These are phyloP conservation scores for Drosophila limbata DNA, from an alignment of 2,888 invertebrate species.

Conservation along the genomic window DNA sequence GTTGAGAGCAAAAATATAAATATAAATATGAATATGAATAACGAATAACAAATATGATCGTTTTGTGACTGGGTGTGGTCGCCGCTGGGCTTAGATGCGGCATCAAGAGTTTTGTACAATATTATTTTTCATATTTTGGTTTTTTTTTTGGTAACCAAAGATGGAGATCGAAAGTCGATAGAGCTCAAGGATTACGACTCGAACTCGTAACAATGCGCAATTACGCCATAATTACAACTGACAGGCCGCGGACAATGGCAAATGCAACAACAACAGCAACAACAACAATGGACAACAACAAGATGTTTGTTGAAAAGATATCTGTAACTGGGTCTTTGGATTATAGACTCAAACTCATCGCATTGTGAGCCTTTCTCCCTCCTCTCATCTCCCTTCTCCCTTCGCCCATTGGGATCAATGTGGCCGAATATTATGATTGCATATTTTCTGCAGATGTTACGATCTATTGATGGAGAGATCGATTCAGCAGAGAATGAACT, in stretches of 20 bases:
- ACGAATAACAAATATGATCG: constrained; percentile 2
- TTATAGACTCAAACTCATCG: constrained; percentile 20
- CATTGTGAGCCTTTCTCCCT: constrained; percentile 20
- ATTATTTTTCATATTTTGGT: not conserved
- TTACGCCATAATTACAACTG: constrained; percentile 73
- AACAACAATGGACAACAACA: constrained; percentile 29
- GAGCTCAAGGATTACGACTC: constrained; percentile 32
- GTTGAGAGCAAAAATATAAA: not conserved
- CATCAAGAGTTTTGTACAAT: constrained; percentile 8
- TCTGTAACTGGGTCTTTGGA: constrained; percentile 49
- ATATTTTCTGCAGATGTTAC: constrained; percentile 67
- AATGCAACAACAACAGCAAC: constrained; percentile 22
- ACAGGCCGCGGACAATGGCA: constrained; percentile 37
- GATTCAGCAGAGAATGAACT: constrained; percentile 5
- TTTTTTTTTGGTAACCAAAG: constrained; percentile 15
- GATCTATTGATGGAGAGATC: constrained; percentile 41
- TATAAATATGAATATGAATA: not conserved
- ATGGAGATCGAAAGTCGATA: constrained; percentile 27
- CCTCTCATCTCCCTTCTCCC: not conserved
- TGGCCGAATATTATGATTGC: constrained; percentile 67
- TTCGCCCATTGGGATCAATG: constrained; percentile 28
- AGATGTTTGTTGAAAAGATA: constrained; percentile 30
- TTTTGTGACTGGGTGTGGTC: constrained; percentile 22
- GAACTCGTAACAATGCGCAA: constrained; percentile 61
- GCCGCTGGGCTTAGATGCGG: constrained; percentile 19